These are phyloP conservation scores for Anoplopoma fimbria DNA, from an alignment of 2,113 vertebrate species.

Conservation along the genomic window DNA sequence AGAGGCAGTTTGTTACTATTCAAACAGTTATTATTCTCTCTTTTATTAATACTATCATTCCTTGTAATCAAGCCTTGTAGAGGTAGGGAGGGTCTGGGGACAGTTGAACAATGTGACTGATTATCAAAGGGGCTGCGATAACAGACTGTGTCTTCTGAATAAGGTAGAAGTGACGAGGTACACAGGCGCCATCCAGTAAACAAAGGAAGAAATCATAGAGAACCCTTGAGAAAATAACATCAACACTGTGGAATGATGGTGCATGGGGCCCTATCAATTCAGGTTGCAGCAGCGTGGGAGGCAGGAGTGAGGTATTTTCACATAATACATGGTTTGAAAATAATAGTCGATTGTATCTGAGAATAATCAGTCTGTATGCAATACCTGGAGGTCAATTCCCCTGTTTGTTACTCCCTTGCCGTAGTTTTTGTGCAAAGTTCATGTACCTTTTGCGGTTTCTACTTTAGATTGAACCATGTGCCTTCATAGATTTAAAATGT, in stretches of 20 bases:
- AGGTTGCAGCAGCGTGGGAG: conserved; percentile 74
- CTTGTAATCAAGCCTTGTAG: conserved; percentile 75
- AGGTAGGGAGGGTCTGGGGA: conserved; percentile 78
- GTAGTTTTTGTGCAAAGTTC: conserved; percentile 40
- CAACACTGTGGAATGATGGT: conserved; percentile 73
- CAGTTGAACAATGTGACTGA: conserved; percentile 82
- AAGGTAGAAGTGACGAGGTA: conserved; percentile 73
- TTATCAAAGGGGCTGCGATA: conserved; percentile 80
- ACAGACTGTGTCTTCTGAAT: conserved; percentile 75
- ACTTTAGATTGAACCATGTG: neutral
- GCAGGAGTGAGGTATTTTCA: conserved; percentile 71
- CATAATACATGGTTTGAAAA: conserved; percentile 72
- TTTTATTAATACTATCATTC: conserved; percentile 84
- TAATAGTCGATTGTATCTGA: conserved; percentile 70
- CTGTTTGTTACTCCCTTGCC: conserved; percentile 47
- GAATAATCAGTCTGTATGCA: conserved; percentile 60
- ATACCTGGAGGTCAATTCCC: conserved; percentile 49
- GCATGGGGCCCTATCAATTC: conserved; percentile 68
- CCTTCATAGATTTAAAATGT: conserved; percentile 7
- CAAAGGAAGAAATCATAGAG: conserved; percentile 82
- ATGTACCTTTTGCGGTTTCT: conserved; percentile 39
- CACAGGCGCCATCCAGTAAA: conserved; percentile 79
- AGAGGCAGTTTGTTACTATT: conserved; percentile 79
- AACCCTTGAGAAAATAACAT: conserved; percentile 81
- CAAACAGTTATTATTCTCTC: conserved; percentile 79